Conservation (phyloP, 2,888 invertebrate species). For the Anoplius nigerrimus region DNA sequence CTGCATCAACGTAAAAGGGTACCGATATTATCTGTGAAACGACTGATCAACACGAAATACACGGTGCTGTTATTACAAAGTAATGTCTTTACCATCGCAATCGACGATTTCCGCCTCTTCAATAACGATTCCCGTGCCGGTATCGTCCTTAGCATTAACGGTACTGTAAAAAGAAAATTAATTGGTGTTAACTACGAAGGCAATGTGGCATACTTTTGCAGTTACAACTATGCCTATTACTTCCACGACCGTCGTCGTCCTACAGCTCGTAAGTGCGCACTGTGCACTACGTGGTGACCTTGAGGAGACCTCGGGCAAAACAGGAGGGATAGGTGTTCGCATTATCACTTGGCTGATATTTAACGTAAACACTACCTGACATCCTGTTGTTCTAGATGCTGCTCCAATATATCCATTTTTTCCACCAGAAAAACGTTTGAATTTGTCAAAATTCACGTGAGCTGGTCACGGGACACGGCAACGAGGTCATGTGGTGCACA, state of each 20-base stretch:
- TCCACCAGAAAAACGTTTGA: slow-evolving; percentile 69
- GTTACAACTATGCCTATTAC: slow-evolving; percentile 54
- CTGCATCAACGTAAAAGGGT: too few species aligned
- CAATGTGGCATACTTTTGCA: slow-evolving; percentile 34
- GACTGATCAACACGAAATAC: too few species aligned
- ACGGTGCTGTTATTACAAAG: too few species aligned
- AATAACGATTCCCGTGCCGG: slow-evolving; percentile 68
- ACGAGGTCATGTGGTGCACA: slow-evolving; percentile 75
- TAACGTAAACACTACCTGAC: slow-evolving; percentile 67
- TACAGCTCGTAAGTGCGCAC: slow-evolving; percentile 62
- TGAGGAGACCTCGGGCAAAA: slow-evolving; percentile 63
- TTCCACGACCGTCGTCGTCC: slow-evolving; percentile 50
- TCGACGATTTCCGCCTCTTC: slow-evolving; percentile 73
- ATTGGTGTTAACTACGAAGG: slow-evolving; percentile 38
- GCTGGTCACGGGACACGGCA: slow-evolving; percentile 75
- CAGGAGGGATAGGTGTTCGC: slow-evolving; percentile 50
- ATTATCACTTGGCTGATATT: slow-evolving; percentile 51
- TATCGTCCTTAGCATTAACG: slow-evolving; percentile 65
- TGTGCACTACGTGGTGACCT: slow-evolving; percentile 69
- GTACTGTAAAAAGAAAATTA: slow-evolving; percentile 55
- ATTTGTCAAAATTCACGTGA: slow-evolving; percentile 75
- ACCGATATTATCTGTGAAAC: too few species aligned
- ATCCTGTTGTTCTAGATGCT: slow-evolving; percentile 72
- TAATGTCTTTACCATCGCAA: slow-evolving; percentile 65
- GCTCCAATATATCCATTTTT: slow-evolving; percentile 73